phyloP scores from a whole-genome alignment of 2,888 invertebrate species.

The Dinocampus coccinellae region DNA sequence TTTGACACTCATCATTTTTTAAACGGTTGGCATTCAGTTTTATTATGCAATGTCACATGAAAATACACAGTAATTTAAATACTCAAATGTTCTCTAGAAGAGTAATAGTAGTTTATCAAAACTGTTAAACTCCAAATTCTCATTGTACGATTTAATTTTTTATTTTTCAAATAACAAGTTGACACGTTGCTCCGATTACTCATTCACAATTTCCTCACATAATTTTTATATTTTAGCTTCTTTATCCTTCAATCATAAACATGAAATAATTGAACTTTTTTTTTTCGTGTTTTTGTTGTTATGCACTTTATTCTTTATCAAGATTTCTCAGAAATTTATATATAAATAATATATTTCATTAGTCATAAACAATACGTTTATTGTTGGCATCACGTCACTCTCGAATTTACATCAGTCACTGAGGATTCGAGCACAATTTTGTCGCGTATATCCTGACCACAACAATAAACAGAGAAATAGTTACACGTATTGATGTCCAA shows the following conservation, averaged over 20 bases:
- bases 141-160: conserved; percentile 6
- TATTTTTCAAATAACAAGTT: neutral
- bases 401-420: neutral
- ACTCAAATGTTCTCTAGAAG: neutral
- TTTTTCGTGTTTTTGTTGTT: too few relatives aligned
- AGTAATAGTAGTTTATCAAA: conserved; percentile 12
- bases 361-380: too few relatives aligned
- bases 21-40: too few relatives aligned
- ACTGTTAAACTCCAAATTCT: conserved; percentile 22
- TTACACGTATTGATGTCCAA: neutral
- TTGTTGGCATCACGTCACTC: neutral
- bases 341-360: neutral
- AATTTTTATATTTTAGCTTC: neutral
- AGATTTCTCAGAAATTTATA: neutral
- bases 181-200: too few relatives aligned
- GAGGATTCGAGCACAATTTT: neutral
- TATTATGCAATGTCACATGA: neutral
- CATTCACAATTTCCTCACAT: too few relatives aligned
- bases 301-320: too few relatives aligned
- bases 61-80: neutral
- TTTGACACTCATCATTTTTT: too few relatives aligned
- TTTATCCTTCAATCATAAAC: neutral
- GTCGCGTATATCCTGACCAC: neutral
- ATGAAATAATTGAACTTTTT: neutral
- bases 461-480: neutral